Percentiles rank a stretch among this genome's conserved stretches.
Conservation (phyloP, 2,113 vertebrate genomes). For the Gnathonemus echidnorhynchus region DNA sequence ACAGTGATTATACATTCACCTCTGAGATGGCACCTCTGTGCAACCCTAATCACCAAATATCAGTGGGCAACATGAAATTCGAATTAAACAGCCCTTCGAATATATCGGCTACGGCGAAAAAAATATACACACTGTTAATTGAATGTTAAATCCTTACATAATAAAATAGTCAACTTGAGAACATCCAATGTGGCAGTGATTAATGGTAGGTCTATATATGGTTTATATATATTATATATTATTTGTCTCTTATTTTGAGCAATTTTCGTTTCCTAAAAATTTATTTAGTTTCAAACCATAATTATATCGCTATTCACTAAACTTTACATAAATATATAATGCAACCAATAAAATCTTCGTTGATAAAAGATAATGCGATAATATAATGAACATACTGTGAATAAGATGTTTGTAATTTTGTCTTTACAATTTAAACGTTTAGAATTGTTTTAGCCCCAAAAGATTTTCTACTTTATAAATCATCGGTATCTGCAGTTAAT, state of each 20-base stretch:
- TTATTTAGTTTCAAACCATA: background rate
- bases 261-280: background rate
- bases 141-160: background rate
- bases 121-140: background rate
- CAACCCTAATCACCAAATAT: background rate
- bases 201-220: background rate
- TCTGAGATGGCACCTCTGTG: background rate
- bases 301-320: background rate
- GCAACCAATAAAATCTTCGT: background rate
- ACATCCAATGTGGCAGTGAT: background rate
- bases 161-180: background rate
- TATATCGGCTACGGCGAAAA: background rate
- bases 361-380: background rate
- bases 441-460: background rate
- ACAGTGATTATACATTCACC: background rate
- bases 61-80: background rate
- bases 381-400: background rate
- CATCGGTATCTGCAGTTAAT: background rate
- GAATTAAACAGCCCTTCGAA: background rate
- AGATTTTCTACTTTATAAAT: background rate
- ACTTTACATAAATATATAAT: background rate
- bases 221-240: background rate
- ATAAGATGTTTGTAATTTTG: background rate
- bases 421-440: background rate
- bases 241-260: background rate